Conservation (phyloP, 2,888 invertebrate species). For the Pristionchus maxplancki region DNA sequence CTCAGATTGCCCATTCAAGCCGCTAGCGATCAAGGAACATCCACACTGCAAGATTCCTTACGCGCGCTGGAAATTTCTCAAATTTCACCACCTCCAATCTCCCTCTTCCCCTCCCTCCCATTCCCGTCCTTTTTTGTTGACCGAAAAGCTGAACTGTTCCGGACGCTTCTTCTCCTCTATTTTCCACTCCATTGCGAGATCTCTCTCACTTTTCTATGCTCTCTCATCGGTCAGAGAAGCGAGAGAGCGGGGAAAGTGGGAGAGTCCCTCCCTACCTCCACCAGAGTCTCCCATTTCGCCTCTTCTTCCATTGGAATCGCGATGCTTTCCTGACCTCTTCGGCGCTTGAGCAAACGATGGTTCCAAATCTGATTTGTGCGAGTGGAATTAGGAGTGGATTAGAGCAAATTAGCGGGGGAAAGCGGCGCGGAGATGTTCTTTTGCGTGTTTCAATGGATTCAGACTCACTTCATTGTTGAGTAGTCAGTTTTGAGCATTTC, state of each 20-base stretch:
- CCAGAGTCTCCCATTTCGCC: constrained; percentile 7
- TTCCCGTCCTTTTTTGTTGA: constrained; percentile 39
- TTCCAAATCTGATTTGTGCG: constrained; percentile 26
- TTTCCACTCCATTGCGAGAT: neutral
- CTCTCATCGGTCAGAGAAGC: too few species aligned
- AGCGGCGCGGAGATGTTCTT: neutral
- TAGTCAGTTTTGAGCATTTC: neutral
- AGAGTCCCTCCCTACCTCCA: neutral
- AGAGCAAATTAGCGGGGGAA: neutral
- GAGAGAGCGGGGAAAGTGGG: too few species aligned
- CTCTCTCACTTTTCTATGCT: neutral
- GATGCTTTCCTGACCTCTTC: neutral
- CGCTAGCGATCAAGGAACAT: neutral
- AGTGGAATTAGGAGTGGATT: neutral
- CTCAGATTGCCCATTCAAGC: neutral
- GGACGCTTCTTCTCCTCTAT: neutral
- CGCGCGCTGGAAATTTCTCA: constrained; percentile 7
- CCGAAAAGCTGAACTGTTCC: constrained; percentile 46
- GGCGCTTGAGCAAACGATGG: neutral
- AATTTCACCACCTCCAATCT: constrained; percentile 9
- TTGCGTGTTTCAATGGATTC: neutral
- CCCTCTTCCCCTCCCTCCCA: neutral
- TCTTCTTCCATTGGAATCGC: neutral
- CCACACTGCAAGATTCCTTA: neutral
- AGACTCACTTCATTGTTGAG: too few species aligned